Evolutionary conservation across 2,888 invertebrate species (phyloP).

Genomic region (Cremastinae sp.): DNA sequence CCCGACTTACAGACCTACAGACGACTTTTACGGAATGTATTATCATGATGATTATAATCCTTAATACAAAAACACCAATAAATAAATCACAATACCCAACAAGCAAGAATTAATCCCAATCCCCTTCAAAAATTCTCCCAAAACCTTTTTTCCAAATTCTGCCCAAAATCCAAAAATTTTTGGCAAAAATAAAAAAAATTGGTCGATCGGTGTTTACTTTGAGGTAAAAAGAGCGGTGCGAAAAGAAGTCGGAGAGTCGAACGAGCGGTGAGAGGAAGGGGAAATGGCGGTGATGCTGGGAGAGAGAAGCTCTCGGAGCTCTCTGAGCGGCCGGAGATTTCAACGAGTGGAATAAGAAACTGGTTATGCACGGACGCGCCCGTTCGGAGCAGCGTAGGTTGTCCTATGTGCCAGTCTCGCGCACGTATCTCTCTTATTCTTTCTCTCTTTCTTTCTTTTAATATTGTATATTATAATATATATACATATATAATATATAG

Average conservation of each 20-base stretch:
- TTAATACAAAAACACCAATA: constrained; percentile 12
- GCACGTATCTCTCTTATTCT: constrained; percentile 38
- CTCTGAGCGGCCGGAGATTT: constrained; percentile 62
- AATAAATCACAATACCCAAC: constrained; percentile 17
- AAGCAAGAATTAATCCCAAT: constrained; percentile 16
- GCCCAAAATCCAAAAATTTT: no score
- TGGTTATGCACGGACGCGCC: constrained; percentile 67
- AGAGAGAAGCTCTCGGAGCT: constrained; percentile 45
- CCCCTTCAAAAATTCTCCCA: no score
- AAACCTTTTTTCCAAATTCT: no score
- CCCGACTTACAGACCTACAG: constrained; percentile 60
- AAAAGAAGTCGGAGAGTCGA: constrained; percentile 34
- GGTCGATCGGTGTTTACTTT: constrained; percentile 20
- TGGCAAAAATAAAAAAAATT: no score
- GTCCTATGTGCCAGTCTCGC: constrained; percentile 55
- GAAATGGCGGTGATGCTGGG: constrained; percentile 30
- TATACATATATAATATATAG: no score
- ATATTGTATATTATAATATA: no score
- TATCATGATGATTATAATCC: constrained; percentile 19
- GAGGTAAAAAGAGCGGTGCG: constrained; percentile 31
- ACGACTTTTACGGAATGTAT: constrained; percentile 35
- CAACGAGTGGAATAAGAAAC: constrained; percentile 70
- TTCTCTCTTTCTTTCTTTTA: background rate
- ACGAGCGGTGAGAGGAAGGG: constrained; percentile 38
- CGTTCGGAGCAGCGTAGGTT: constrained; percentile 58